Evolutionary conservation across 2,113 vertebrate genomes (phyloP), one percentile per base, ranked within the genome.

Genomic region (Callocephalon fimbriatum): DNA sequence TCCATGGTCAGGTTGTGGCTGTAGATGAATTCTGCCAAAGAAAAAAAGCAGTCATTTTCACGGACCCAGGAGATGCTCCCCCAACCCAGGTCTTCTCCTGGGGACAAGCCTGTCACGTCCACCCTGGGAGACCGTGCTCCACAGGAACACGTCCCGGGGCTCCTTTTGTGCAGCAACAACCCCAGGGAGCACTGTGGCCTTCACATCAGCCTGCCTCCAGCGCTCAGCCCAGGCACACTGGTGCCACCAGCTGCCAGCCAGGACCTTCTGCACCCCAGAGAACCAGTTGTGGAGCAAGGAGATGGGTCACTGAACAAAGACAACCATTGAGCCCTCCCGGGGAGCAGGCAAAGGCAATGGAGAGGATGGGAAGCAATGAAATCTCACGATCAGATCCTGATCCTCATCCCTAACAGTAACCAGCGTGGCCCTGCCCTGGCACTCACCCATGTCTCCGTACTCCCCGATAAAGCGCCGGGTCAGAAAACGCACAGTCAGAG

Each of bases 381-480:
- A 85, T 29, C 26, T 50, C 2, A 38, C 38, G 9, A 38, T 38
- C n/a, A 89, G 90, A 23, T 66, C 35, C 74, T 7, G 8, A 35
- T 9, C 50, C 54, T 88, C 45, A 22, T 18, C 45, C 58, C 72
- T 53, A 19, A 1, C 0, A 1, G 71, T 53, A 91, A 20, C 31
- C 5, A 5, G 54, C 15, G 87, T 58, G 74, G 38, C 29, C 14
- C 26, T 38, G 44, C 19, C 29, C 72, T 40, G 38, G 66, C 85
- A 97, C 98, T 98, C 92, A 99, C 99, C 98, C 56, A 99, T 98
- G 67, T 99, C 98, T 86, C 99, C 99, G 1, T 99, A 99, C 83
- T 99, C 99, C 58, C 99, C 99, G 2, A 99, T 99, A 93, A 99
- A 99, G 73, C 98, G 98, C 45, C 98, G 97, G 23, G 99, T 99